Conservation (phyloP, 1,140 invertebrate species). For the Conus ventricosus region DNA sequence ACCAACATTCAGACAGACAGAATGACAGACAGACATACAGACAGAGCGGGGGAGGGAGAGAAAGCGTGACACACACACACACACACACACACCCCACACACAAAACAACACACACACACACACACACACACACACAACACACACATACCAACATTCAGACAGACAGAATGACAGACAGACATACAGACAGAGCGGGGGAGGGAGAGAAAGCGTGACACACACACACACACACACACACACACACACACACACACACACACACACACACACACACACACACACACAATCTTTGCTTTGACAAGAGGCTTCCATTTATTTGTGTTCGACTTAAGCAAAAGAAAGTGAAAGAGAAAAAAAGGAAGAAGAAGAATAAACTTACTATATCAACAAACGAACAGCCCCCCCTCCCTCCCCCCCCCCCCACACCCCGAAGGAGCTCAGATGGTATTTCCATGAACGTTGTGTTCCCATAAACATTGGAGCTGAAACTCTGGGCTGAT, state of each 20-base stretch:
- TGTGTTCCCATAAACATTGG: no score
- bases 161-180: background rate
- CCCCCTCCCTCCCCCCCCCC: no score
- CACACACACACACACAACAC: background rate
- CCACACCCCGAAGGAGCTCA: no score
- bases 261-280: constrained; percentile 11
- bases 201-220: background rate
- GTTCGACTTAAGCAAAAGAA: background rate
- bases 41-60: constrained; percentile 38
- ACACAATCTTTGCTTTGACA: background rate
- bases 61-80: no score
- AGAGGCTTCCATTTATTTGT: background rate
- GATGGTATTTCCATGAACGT: no score
- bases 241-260: constrained; percentile 48
- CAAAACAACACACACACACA: constrained; percentile 43
- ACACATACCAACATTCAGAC: no score
- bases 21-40: constrained; percentile 41
- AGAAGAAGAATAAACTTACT: no score
- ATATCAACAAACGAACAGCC: no score
- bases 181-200: constrained; percentile 46
- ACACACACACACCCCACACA: constrained; percentile 38
- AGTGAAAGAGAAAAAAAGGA: background rate
- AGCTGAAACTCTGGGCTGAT: no score
- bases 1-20: no score
- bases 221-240: constrained; percentile 42